Conservation (phyloP, 2,797 vertebrate species). For the Alauda arvensis region DNA sequence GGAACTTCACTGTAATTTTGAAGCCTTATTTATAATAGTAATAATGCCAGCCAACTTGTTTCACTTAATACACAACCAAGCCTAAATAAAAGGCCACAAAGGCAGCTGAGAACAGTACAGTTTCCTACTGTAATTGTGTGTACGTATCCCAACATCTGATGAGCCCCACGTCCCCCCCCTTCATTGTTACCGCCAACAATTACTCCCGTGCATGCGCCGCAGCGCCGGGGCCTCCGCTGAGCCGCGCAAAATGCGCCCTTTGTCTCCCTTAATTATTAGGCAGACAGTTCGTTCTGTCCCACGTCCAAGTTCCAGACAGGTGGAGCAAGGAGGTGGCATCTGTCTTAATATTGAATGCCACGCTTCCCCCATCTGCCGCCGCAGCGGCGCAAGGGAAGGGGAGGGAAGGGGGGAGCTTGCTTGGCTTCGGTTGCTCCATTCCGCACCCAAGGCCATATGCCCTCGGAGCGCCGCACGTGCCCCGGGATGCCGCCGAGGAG, state of each 20-base stretch:
- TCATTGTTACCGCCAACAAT: conserved; percentile 68
- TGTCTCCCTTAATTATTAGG: conserved; percentile 77
- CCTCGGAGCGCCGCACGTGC: conserved; percentile 71
- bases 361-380: conserved; percentile 81
- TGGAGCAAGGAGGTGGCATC: conserved; percentile 84
- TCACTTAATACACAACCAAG: conserved; percentile 57
- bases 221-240: conserved; percentile 60
- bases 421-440: conserved; percentile 76
- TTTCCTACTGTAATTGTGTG: conserved; percentile 50
- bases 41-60: conserved; percentile 47
- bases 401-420: neutral
- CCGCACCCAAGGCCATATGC: conserved; percentile 74
- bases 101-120: conserved; percentile 58
- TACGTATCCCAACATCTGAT: conserved; percentile 40
- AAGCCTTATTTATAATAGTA: conserved; percentile 62
- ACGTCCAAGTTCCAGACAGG: conserved; percentile 84
- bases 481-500: conserved; percentile 29
- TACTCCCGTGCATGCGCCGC: conserved; percentile 63
- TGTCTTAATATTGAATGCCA: conserved; percentile 85
- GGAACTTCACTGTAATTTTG: conserved; percentile 66
- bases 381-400: too few relatives aligned
- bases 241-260: conserved; percentile 75
- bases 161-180: conserved; percentile 31
- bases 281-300: conserved; percentile 79
- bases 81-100: conserved; percentile 59